A percentile compares a stretch with the other conserved stretches of the same genome.
phyloP scores from a whole-genome alignment of 2,113 vertebrate species.

The Desmodus rotundus region DNA sequence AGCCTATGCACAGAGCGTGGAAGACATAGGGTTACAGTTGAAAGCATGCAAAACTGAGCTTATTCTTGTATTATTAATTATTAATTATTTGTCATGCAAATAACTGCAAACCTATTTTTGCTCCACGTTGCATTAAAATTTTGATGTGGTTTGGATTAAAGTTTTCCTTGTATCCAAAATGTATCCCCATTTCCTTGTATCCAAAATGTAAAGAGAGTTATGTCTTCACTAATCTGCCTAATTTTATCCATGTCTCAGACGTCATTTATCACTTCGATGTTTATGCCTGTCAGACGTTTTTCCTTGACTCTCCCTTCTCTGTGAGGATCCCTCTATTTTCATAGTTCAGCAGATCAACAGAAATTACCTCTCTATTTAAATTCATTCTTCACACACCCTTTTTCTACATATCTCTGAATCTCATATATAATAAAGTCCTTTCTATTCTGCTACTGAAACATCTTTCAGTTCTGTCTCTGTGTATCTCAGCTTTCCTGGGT shows the following conservation, averaged over 20 bases:
- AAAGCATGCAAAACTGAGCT: no score
- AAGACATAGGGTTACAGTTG: not conserved
- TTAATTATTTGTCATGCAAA: not conserved
- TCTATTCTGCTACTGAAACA: not conserved
- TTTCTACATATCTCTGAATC: not conserved
- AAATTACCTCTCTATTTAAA: not conserved
- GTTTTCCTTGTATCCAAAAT: not conserved
- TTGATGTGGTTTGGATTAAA: not conserved
- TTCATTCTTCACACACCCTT: not conserved
- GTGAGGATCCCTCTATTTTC: not conserved
- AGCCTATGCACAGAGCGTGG: not conserved
- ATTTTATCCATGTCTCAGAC: not conserved
- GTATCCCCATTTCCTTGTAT: not conserved
- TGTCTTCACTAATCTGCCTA: not conserved
- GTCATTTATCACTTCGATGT: not conserved
- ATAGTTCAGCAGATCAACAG: not conserved
- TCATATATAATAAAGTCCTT: not conserved
- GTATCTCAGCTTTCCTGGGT: accelerated
- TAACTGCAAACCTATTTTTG: not conserved
- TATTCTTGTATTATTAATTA: not conserved
- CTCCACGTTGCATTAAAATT: not conserved
- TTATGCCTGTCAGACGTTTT: not conserved
- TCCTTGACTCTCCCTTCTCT: not conserved
- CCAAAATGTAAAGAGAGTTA: not conserved
- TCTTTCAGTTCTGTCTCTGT: not conserved